These are phyloP conservation scores for Paratilapia polleni DNA, from an alignment of 2,113 vertebrate species.

Conservation along the genomic window DNA sequence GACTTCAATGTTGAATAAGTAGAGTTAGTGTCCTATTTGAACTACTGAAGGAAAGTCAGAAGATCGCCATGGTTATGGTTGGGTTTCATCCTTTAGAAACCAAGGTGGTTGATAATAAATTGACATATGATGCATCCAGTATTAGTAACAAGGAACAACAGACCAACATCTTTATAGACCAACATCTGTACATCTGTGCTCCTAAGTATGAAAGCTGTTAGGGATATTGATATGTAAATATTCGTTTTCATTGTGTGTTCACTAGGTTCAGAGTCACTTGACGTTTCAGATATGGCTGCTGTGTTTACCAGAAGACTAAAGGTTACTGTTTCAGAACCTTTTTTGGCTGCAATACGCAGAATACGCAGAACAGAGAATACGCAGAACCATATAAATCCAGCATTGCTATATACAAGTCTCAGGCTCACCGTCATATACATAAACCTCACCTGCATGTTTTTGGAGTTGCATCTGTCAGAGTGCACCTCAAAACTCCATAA, in stretches of 20 bases:
- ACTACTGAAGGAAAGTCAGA: not conserved
- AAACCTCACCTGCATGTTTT: not conserved
- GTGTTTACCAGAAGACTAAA: constrained; percentile 62
- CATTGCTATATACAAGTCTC: not conserved
- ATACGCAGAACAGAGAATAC: constrained; percentile 25
- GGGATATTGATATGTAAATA: not conserved
- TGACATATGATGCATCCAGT: not conserved
- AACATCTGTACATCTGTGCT: not conserved
- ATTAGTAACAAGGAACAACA: accelerated
- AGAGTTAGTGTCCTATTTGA: not conserved
- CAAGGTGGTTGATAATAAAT: not conserved
- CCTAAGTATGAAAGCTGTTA: not conserved
- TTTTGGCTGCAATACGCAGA: constrained; percentile 30
- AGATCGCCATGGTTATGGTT: not conserved
- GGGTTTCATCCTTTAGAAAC: not conserved
- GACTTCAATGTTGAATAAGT: not conserved
- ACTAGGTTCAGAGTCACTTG: not conserved
- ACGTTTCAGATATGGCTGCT: constrained; percentile 25
- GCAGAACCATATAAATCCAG: constrained; percentile 4
- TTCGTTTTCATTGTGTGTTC: not conserved
- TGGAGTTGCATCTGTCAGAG: not conserved
- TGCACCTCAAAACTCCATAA: not conserved
- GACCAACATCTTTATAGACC: no score
- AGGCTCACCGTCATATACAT: not conserved
- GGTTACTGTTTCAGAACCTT: constrained; percentile 52